A percentile compares a stretch with the other conserved stretches of the same genome.
Conservation (phyloP, 2,888 invertebrate species). For the Chaetoderma sp. region DNA sequence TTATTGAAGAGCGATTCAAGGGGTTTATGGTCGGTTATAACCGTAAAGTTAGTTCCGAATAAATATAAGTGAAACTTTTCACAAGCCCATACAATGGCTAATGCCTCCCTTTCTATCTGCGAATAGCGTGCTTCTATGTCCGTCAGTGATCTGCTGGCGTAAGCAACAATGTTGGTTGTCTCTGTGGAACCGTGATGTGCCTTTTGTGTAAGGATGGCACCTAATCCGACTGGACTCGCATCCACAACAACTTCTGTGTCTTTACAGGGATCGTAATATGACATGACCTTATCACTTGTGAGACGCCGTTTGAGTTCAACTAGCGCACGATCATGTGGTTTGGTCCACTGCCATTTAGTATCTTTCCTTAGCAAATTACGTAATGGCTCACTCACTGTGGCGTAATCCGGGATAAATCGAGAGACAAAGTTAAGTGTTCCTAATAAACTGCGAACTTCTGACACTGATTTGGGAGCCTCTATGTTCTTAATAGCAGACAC, state of each 20-base stretch:
- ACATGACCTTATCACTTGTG: slow-evolving; percentile 28
- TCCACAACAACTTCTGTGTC: slow-evolving; percentile 41
- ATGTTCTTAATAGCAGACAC: too few species aligned
- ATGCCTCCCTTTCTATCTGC: slow-evolving; percentile 46
- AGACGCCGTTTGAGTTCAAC: too few species aligned
- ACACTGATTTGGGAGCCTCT: too few species aligned
- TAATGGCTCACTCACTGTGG: slow-evolving; percentile 35
- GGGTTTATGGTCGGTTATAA: slow-evolving; percentile 53
- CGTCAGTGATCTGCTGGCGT: slow-evolving; percentile 42
- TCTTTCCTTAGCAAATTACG: slow-evolving; percentile 34
- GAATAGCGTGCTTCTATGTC: slow-evolving; percentile 42
- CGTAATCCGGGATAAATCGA: slow-evolving; percentile 32
- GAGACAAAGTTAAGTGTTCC: slow-evolving; percentile 31
- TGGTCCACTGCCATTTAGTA: slow-evolving; percentile 29
- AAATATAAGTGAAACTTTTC: slow-evolving; percentile 52
- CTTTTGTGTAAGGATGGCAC: slow-evolving; percentile 39
- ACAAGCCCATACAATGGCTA: slow-evolving; percentile 47
- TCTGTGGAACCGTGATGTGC: too few species aligned
- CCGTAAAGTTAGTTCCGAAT: slow-evolving; percentile 40
- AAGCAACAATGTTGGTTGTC: slow-evolving; percentile 34
- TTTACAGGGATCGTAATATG: slow-evolving; percentile 35
- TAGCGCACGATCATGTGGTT: slow-evolving; percentile 28
- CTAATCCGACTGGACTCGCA: too few species aligned
- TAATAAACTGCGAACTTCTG: too few species aligned
- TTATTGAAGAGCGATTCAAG: slow-evolving; percentile 44